Base-by-base conservation (phyloP, 1,140 invertebrate species). In the Pachyrhynchus sulphureomaculatus region DNA sequence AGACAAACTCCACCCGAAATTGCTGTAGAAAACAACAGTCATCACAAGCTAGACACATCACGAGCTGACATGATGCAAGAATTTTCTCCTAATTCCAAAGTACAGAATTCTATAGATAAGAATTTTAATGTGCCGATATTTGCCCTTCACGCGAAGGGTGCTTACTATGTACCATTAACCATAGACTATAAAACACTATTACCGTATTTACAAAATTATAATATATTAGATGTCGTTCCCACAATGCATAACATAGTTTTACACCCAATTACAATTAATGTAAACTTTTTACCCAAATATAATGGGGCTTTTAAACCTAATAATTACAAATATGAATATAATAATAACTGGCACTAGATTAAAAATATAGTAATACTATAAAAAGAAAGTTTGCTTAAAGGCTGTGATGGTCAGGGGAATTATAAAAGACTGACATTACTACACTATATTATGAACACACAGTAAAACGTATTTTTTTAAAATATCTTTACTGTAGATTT, bases 91-190 rank as follows among this genome's bases (percentile, higher is more conserved):
- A 42, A 47, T 32, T 37, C 36, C 18, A 48, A 41, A 39, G 33
- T 44, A 32, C 52, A 24, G 21, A 20, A 37, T 24, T 44, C 39
- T 8, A 26, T 23, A 68, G 68, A 77, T 2, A 76, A 78, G 51
- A 79, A 80, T 53, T 78, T 78, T 26, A 75, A 71, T 48, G 83
- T 92, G 2, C 90, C 91, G 1, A 88, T 91, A 18, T 93, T 93
- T 73, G 88, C 88, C 0, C 77, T 94, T 0, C 91, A 93, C 76
- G 85, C 89, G 18, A 83, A 87, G 76, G 93, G 93, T 13, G 87
- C 89, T n/a, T 96, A 90, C 73, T 97, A 96, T 75, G 83, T 96
- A 45, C 95, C 94, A 3, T 75, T 96, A 36, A 92, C 91, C n/a
- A 83, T 96, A 12, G 91, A 95, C 64, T 86, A 88, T 45, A 81